phyloP scores from a whole-genome alignment of 2,113 vertebrate species.

The Phalacrocorax carbo region DNA sequence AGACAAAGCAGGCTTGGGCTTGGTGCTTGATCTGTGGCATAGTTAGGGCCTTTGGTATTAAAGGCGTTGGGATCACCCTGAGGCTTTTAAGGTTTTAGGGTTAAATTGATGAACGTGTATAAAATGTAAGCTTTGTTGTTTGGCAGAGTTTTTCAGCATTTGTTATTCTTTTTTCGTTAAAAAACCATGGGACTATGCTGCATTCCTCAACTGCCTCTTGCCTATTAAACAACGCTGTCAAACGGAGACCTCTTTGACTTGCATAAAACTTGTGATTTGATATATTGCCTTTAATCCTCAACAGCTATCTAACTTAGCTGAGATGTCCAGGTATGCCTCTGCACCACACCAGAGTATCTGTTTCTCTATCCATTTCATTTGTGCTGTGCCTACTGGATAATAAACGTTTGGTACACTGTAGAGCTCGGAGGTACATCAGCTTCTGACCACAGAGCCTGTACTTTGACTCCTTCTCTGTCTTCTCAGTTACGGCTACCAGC shows the following conservation, averaged over 20 bases:
- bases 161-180: constrained; percentile 64
- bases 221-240: neutral
- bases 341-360: neutral
- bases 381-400: neutral
- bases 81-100: constrained; percentile 75
- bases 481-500: neutral
- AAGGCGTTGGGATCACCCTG: constrained; percentile 76
- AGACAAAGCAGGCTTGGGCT: constrained; percentile 78
- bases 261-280: constrained; percentile 19
- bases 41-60: constrained; percentile 72
- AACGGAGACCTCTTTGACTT: neutral
- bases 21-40: constrained; percentile 75
- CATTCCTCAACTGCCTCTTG: constrained; percentile 29
- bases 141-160: constrained; percentile 71
- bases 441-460: neutral
- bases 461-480: neutral
- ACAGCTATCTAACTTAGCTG: neutral
- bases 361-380: neutral
- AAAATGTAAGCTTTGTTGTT: constrained; percentile 80
- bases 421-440: neutral
- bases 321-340: neutral
- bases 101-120: constrained; percentile 77
- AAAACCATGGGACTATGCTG: neutral
- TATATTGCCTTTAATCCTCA: neutral
- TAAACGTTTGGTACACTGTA: neutral